These are phyloP conservation scores for Drosophila pachea DNA, from an alignment of 1,140 invertebrate genomes.

Conservation along the genomic window DNA sequence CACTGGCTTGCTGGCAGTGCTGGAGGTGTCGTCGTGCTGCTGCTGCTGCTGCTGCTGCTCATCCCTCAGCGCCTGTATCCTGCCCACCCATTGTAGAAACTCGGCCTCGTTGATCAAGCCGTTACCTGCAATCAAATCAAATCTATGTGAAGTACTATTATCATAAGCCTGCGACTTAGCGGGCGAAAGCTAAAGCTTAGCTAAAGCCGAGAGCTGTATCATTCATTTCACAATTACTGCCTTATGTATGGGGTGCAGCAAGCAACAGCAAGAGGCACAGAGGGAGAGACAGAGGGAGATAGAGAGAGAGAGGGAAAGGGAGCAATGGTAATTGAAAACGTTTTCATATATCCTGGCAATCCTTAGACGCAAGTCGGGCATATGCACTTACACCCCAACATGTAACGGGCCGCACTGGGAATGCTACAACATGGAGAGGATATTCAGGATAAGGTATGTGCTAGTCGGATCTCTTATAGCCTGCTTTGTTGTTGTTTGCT, in stretches of 20 bases:
- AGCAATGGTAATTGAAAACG: too few species aligned
- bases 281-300: background rate
- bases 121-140: constrained; percentile 80
- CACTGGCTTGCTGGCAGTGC: constrained; percentile 60
- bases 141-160: background rate
- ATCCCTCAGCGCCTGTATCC: constrained; percentile 84
- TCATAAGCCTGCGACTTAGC: too few species aligned
- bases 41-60: constrained; percentile 76
- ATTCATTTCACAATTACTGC: background rate
- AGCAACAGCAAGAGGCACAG: background rate
- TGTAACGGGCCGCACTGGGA: too few species aligned
- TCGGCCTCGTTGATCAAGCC: constrained; percentile 85
- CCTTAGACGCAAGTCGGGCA: too few species aligned
- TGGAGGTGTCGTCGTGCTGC: constrained; percentile 78
- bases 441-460: background rate
- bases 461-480: background rate
- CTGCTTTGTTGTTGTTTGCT: constrained; percentile 38
- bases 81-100: constrained; percentile 85
- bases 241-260: background rate
- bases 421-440: too few species aligned
- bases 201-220: background rate
- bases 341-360: too few species aligned
- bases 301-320: too few species aligned
- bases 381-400: too few species aligned
- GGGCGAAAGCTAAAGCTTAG: background rate